Evolutionary conservation across 1,140 invertebrate species (phyloP), one percentile per base, ranked within the genome.

Genomic region (Magallana ariakensis): DNA sequence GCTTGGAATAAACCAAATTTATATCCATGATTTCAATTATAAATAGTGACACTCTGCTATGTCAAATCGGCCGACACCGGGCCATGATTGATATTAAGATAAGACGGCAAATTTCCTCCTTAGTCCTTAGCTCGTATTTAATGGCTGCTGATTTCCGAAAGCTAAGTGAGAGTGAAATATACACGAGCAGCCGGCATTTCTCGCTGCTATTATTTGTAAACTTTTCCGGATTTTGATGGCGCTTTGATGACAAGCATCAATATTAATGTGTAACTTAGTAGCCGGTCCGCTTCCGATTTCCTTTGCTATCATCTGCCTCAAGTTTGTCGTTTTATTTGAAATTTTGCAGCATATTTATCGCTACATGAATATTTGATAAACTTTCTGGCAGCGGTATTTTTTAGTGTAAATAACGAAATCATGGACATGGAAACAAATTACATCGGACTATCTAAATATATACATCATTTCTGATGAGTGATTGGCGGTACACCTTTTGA

Each of bases 281-380:
- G 66, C 33, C 66, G 22, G 66, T 75, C 66, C 66, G 66, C 66
- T 22, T 75, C 66, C 66, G 66, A 75, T 75, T 75, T 75, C 66
- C 66, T 75, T 75, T 75, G 19, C 66, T 75, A 75, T 75, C 66
- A 75, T 75, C 66, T 75, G 66, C 66, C 66, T 19, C 66, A 75
- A 75, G 66, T 75, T 75, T 19, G 66, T 26, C 66, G 66, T 75
- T 75, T 75, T 19, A 75, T 75, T 75, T 75, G 66, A 75, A 75
- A 26, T 75, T 75, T 75, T 75, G 66, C 66, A 75, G 66, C 66
- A 75, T 75, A 75, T 75, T 75, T 75, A 75, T 75, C 66, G 66
- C 66, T 75, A 75, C 22, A 75, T 75, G 66, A 75, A 75, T 75
- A 75, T 75, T 75, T 75, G 19, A 75, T 75, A 75, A 75, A 75